A percentile compares a stretch with the other conserved stretches of the same genome.
phyloP scores from a whole-genome alignment of 2,797 vertebrate species.

The Jordanella pulchra region DNA sequence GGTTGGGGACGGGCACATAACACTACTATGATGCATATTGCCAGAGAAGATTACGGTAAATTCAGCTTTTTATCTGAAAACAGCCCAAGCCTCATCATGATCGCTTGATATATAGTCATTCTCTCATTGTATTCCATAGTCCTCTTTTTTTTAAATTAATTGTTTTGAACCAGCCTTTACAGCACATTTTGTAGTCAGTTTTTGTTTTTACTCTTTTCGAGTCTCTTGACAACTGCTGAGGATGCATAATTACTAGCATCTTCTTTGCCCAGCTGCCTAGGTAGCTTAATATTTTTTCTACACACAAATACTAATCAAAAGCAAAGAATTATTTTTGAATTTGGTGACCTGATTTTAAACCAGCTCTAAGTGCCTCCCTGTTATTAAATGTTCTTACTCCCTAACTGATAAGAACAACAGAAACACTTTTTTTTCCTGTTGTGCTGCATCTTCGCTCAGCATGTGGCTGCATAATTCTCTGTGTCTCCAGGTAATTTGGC shows the following conservation, averaged over 20 bases:
- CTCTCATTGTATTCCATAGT: neutral
- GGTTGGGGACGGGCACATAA: no score
- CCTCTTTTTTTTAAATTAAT: neutral
- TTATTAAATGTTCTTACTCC: conserved; percentile 22
- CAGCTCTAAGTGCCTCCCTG: neutral
- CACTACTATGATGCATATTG: no score
- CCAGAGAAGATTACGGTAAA: no score
- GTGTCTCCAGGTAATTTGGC: conserved; percentile 77
- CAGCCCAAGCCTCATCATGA: neutral
- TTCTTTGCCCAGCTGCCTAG: neutral
- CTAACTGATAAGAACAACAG: conserved; percentile 21
- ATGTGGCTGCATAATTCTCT: conserved; percentile 59
- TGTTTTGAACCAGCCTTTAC: neutral
- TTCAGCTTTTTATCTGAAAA: neutral
- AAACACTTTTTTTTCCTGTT: conserved; percentile 12
- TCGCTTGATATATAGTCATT: neutral
- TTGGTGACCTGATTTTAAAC: conserved; percentile 13
- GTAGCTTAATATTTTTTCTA: neutral
- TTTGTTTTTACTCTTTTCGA: neutral
- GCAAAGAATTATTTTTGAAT: neutral
- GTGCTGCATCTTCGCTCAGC: conserved; percentile 23
- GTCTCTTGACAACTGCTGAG: neutral
- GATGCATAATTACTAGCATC: neutral
- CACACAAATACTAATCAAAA: neutral
- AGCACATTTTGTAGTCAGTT: neutral